Conservation (phyloP, 2,888 invertebrate species). For the Micoletzkya japonica region DNA sequence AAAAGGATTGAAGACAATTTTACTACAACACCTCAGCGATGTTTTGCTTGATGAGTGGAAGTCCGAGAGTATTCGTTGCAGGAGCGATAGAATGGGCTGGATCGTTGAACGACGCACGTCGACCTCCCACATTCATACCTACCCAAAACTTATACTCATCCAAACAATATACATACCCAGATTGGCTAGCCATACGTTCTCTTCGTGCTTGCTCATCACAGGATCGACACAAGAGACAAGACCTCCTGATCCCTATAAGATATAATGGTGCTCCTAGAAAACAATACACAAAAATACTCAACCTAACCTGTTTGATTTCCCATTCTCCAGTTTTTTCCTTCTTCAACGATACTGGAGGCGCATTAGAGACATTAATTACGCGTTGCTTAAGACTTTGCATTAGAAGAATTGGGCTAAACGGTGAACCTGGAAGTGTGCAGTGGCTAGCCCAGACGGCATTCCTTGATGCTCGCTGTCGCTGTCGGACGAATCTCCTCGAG, state of each 20-base stretch:
- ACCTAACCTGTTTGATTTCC: slow-evolving; percentile 52
- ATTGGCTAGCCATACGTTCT: slow-evolving; percentile 64
- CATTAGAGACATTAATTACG: slow-evolving; percentile 64
- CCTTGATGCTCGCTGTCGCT: slow-evolving; percentile 23
- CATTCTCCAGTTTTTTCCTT: slow-evolving; percentile 60
- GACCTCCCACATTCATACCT: slow-evolving; percentile 32
- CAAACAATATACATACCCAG: slow-evolving; percentile 40
- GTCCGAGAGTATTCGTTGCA: slow-evolving; percentile 61
- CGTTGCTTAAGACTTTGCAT: slow-evolving; percentile 59
- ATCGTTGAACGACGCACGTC: slow-evolving; percentile 28
- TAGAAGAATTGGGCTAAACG: not conserved
- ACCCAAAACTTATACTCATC: not conserved
- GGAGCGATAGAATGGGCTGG: slow-evolving; percentile 45
- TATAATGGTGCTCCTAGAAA: not conserved
- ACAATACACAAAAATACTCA: not conserved
- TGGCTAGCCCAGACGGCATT: slow-evolving; percentile 12
- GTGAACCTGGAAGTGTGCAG: slow-evolving; percentile 24
- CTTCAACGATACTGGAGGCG: slow-evolving; percentile 62
- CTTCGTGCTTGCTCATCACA: slow-evolving; percentile 61
- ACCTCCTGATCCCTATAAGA: slow-evolving; percentile 54
- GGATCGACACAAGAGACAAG: slow-evolving; percentile 64
- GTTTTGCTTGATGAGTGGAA: slow-evolving; percentile 61
- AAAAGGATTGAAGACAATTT: not conserved
- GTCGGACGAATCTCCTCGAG: not conserved
- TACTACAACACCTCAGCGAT: slow-evolving; percentile 50